Evolutionary conservation across 2,113 vertebrate genomes (phyloP), one percentile per base, ranked within the genome.

Genomic region (Fukomys damarensis): DNA sequence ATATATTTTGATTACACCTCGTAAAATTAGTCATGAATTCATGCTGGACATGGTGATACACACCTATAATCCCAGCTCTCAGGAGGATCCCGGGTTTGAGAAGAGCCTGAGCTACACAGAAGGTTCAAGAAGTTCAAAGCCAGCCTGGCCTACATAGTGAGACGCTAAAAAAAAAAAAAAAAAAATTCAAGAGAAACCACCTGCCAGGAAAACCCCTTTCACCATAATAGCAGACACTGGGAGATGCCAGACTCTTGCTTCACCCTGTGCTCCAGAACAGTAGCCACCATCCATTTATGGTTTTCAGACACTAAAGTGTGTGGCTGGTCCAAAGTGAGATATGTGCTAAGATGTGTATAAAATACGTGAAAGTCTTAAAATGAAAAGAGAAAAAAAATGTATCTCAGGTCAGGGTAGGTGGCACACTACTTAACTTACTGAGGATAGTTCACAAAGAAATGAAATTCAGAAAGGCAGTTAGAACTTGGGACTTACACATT

Each of bases 211-310:
- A 54, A 19, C 26, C 35, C 16, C 17, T 2, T 10, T 30, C 76
- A 16, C 17, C 35, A 0, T 30, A 11, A 13, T 0, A n/a, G 65
- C 4, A 0, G 14, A 28, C 65, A 5, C 58, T 10, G 1, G 7
- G 43, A 61, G 32, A 24, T 52, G 24, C 30, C 49, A 28, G 22
- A 26, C 35, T 54, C 35, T 59, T 14, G 74, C 43, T 22, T 35
- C 5, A 63, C 32, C 20, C n/a, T 63, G 6, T 2, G 2, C 58
- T 16, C 65, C 22, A 8, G 12, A 10, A n/a, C 13, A 2, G 81
- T 7, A 43, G 76, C 54, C 32, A 7, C 54, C 41, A 56, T 56
- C 58, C 54, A 65, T 54, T 3, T 14, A 16, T 10, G 28, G 7
- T 82, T 96, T 30, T 1, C n/a, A 13, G 86, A n/a, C 52, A 20